Percentiles rank a stretch among this genome's conserved stretches.
Evolutionary conservation across 2,888 invertebrate species (phyloP).

Genomic region (Tetanocera ferruginea): DNA sequence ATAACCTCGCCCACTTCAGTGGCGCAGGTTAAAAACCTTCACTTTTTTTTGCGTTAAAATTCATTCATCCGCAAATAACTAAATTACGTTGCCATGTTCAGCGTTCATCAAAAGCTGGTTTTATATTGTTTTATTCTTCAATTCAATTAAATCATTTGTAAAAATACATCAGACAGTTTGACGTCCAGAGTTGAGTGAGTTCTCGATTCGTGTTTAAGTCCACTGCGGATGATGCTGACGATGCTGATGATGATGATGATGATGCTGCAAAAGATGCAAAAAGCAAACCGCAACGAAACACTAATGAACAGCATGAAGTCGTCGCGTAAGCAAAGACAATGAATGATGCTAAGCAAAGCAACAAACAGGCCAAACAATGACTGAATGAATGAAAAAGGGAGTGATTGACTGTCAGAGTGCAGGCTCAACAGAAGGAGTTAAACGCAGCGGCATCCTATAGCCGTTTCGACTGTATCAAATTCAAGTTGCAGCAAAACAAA

Average conservation of each 20-base stretch:
- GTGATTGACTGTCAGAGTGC: not conserved
- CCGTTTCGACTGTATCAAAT: not conserved
- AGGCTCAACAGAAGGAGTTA: not conserved
- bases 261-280: not conserved
- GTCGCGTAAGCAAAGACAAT: not conserved
- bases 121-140: not conserved
- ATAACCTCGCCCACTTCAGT: no score
- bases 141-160: slow-evolving; percentile 27
- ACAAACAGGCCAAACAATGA: not conserved
- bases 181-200: slow-evolving; percentile 5
- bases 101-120: slow-evolving; percentile 20
- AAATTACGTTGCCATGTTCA: slow-evolving; percentile 21
- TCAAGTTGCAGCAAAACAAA: not conserved
- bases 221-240: slow-evolving; percentile 1
- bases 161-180: slow-evolving; percentile 28
- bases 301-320: slow-evolving; percentile 24
- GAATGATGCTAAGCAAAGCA: not conserved
- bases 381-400: not conserved
- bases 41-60: not conserved
- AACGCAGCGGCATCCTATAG: not conserved
- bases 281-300: not conserved
- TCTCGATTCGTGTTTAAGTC: not conserved
- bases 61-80: slow-evolving; percentile 15
- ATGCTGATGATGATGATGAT: not conserved
- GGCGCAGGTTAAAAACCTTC: not conserved